These are phyloP conservation scores for Fregetta grallaria DNA, from an alignment of 2,113 vertebrate genomes.

Conservation along the genomic window DNA sequence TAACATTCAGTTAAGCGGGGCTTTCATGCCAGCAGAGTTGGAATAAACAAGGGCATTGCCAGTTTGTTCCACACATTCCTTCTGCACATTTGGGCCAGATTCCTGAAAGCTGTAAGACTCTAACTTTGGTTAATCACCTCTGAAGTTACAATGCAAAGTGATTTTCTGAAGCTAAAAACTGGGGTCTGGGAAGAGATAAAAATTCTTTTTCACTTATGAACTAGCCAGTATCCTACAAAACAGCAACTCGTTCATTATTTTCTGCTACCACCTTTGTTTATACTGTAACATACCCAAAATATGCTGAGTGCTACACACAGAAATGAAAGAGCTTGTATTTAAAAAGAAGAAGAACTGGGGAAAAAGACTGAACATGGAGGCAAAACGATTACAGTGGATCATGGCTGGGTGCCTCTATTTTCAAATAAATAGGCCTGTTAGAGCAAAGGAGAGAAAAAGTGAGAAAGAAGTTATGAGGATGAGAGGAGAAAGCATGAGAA, in stretches of 20 bases:
- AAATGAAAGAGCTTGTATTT: background rate
- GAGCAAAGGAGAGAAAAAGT: background rate
- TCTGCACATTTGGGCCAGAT: background rate
- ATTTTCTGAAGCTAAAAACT: background rate
- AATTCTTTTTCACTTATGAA: background rate
- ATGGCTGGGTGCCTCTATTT: background rate
- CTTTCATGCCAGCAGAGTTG: background rate
- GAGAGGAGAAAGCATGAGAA: background rate
- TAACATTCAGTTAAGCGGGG: background rate
- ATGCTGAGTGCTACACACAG: background rate
- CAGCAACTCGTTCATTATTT: background rate
- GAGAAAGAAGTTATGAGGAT: background rate
- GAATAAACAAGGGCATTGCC: background rate
- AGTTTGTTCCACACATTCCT: background rate
- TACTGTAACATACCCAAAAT: background rate
- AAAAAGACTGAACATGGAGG: background rate
- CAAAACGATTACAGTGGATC: background rate
- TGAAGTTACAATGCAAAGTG: background rate
- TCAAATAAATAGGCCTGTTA: background rate
- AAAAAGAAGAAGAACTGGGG: background rate
- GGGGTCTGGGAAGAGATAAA: background rate
- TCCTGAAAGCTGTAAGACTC: background rate
- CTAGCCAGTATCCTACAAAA: background rate
- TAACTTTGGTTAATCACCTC: background rate
- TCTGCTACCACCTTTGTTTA: background rate